A percentile compares a stretch with the other conserved stretches of the same genome.
phyloP scores from a whole-genome alignment of 2,113 vertebrate genomes.

The Glareola pratincola region DNA sequence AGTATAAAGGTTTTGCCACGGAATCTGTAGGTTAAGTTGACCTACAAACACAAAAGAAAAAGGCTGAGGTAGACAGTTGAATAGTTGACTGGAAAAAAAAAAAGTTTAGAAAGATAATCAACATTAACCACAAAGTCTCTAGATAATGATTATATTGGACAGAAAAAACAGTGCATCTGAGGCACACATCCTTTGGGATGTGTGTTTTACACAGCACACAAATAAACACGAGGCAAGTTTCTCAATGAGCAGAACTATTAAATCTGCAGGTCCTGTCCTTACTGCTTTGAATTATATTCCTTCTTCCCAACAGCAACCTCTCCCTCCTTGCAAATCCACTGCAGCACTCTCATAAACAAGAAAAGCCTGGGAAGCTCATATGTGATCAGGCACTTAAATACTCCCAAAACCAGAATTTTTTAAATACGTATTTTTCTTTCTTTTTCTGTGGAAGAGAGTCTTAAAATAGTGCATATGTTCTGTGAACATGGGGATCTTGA shows the following conservation, averaged over 20 bases:
- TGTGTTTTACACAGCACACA: neutral
- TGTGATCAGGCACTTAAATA: neutral
- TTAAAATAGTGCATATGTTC: neutral
- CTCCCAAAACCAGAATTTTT: neutral
- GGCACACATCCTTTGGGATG: neutral
- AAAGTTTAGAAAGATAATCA: neutral
- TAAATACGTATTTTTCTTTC: neutral
- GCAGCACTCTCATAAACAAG: neutral
- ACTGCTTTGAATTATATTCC: neutral
- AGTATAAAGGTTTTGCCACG: slow-evolving; percentile 96
- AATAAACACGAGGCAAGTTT: neutral
- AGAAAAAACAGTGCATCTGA: neutral
- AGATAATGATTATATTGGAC: neutral
- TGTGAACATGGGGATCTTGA: neutral
- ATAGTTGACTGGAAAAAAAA: neutral
- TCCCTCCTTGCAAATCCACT: neutral
- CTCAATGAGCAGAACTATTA: neutral
- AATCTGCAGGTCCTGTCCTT: neutral
- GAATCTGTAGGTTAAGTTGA: slow-evolving; percentile 90
- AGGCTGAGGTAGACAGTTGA: neutral
- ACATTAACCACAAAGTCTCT: neutral
- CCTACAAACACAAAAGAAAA: slow-evolving; percentile 70
- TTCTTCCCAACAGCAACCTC: neutral
- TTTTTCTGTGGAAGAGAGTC: neutral
- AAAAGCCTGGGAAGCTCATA: neutral